phyloP scores from a whole-genome alignment of 2,888 invertebrate genomes.

The Brachylomia viminalis region DNA sequence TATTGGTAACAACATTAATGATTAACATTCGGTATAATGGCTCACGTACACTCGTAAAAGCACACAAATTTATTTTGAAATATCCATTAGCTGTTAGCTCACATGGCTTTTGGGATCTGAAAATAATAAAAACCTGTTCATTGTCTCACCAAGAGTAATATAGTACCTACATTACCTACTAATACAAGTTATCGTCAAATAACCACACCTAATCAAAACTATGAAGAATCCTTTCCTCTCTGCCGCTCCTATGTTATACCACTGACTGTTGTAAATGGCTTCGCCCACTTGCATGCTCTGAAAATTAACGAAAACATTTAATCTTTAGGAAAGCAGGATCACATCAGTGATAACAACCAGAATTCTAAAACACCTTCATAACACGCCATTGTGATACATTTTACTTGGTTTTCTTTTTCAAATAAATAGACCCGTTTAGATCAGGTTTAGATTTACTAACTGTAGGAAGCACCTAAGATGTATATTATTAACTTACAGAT shows the following conservation, averaged over 20 bases:
- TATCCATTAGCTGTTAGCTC: constrained; percentile 50
- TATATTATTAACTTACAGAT: constrained; percentile 40
- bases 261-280: constrained; percentile 49
- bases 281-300: constrained; percentile 49
- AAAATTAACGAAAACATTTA: constrained; percentile 10
- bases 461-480: not conserved
- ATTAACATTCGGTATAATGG: not conserved
- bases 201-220: constrained; percentile 40
- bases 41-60: constrained; percentile 51
- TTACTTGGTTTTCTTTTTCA: no score
- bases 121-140: constrained; percentile 13
- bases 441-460: not conserved
- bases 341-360: not conserved
- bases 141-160: no score
- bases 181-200: not conserved
- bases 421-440: not conserved
- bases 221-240: constrained; percentile 45
- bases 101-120: constrained; percentile 53
- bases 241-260: constrained; percentile 39
- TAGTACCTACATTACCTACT: not conserved
- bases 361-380: not conserved
- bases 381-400: not conserved
- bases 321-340: not conserved
- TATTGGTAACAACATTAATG: no score
- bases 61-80: constrained; percentile 37